Evolutionary conservation across 2,888 invertebrate genomes (phyloP).

Genomic region (Troglohyphantes excavatus): DNA sequence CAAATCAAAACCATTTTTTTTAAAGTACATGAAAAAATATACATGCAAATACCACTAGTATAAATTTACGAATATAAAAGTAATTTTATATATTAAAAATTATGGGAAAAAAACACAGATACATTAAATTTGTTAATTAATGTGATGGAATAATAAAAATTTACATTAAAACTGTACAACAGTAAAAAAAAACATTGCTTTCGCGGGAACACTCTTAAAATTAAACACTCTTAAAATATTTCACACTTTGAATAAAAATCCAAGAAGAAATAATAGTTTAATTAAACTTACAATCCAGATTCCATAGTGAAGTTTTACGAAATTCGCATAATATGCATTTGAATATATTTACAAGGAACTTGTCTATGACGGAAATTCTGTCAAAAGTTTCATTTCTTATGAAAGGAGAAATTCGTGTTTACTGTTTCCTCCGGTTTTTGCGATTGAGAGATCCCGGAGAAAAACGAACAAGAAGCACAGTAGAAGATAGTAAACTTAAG

Average conservation of each 20-base stretch:
- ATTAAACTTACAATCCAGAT: constrained; percentile 25
- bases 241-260: background rate
- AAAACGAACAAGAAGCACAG: background rate
- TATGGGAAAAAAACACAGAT: too few species aligned
- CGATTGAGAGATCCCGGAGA: background rate
- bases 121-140: background rate
- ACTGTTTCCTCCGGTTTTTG: constrained; percentile 22
- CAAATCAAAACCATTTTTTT: too few species aligned
- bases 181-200: background rate
- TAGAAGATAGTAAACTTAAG: too few species aligned
- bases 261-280: background rate
- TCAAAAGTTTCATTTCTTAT: background rate
- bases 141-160: background rate
- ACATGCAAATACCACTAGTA: too few species aligned
- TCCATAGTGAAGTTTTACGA: background rate
- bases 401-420: constrained; percentile 12
- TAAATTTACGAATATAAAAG: too few species aligned
- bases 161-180: background rate
- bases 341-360: background rate
- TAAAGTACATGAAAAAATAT: too few species aligned
- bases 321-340: background rate
- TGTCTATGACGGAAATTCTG: background rate
- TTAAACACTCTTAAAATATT: background rate
- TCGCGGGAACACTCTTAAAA: background rate
- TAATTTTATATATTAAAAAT: too few species aligned